Evolutionary conservation across 2,797 vertebrate species (phyloP).

Genomic region (Enteromius afrohamiltoni): DNA sequence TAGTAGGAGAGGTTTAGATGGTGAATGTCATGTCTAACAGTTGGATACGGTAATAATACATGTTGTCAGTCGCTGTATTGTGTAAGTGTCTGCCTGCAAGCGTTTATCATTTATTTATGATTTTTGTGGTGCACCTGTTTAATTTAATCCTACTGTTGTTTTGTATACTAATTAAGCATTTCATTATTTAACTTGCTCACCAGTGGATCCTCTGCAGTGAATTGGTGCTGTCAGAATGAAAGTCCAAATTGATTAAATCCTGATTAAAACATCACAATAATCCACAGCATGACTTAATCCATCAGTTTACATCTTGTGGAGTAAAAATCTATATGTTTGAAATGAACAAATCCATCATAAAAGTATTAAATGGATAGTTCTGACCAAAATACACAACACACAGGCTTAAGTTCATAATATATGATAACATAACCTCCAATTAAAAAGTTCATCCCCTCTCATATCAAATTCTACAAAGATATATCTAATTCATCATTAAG

Average conservation of each 20-base stretch:
- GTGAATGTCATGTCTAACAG: not conserved
- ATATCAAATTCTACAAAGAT: not conserved
- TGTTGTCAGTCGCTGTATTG: not conserved
- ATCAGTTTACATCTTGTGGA: not conserved
- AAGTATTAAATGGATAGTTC: not conserved
- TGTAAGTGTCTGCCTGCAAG: not conserved
- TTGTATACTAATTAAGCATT: not conserved
- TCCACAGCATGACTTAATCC: not conserved
- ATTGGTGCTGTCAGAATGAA: not conserved
- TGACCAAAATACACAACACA: not conserved
- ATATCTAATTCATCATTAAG: not conserved
- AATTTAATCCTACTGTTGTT: not conserved
- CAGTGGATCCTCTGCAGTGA: not conserved
- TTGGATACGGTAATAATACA: not conserved
- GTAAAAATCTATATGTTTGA: not conserved
- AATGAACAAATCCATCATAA: not conserved
- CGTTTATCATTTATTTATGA: not conserved
- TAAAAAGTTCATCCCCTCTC: not conserved
- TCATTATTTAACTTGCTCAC: not conserved
- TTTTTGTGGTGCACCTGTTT: conserved; percentile 19
- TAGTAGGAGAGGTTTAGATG: not conserved
- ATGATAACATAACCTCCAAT: not conserved
- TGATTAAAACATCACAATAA: not conserved
- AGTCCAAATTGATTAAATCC: not conserved
- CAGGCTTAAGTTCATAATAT: not conserved